These are phyloP conservation scores for Crossaster papposus DNA, from an alignment of 53 echinoderm and acorn worm species.

Conservation along the genomic window DNA sequence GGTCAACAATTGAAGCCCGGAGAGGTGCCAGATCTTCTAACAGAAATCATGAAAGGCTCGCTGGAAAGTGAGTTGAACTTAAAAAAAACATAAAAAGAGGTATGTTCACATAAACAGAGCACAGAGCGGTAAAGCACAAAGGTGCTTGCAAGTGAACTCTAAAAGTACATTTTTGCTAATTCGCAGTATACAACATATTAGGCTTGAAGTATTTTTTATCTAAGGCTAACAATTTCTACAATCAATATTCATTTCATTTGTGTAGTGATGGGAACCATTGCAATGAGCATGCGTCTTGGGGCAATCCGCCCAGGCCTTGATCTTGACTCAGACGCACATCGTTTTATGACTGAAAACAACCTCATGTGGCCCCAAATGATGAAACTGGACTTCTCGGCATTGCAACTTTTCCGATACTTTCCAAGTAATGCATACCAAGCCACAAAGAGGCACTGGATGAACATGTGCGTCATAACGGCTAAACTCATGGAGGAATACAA, in stretches of 20 bases:
- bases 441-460: conserved; percentile 2
- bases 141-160: too few relatives aligned
- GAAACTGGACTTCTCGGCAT: background rate
- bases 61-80: conserved; percentile 15
- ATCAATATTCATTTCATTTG: background rate
- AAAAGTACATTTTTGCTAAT: too few relatives aligned
- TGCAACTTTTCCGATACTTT: conserved; percentile 7
- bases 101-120: too few relatives aligned
- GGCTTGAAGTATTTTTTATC: background rate
- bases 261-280: conserved; percentile 19
- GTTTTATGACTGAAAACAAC: background rate
- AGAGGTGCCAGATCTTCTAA: conserved; percentile 24
- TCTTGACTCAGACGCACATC: conserved; percentile 1
- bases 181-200: too few relatives aligned
- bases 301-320: conserved; percentile 19
- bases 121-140: too few relatives aligned
- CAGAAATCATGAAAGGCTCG: background rate
- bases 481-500: conserved; percentile 17
- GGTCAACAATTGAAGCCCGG: background rate
- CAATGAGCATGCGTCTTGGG: conserved; percentile 13
- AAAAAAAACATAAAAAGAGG: too few relatives aligned
- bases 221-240: background rate
- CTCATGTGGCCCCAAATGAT: background rate
- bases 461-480: background rate
- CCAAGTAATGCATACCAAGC: conserved; percentile 10